A percentile compares a stretch with the other conserved stretches of the same genome.
These are phyloP conservation scores for Rhinichthys klamathensis DNA, from an alignment of 2,113 vertebrate species.

Conservation along the genomic window DNA sequence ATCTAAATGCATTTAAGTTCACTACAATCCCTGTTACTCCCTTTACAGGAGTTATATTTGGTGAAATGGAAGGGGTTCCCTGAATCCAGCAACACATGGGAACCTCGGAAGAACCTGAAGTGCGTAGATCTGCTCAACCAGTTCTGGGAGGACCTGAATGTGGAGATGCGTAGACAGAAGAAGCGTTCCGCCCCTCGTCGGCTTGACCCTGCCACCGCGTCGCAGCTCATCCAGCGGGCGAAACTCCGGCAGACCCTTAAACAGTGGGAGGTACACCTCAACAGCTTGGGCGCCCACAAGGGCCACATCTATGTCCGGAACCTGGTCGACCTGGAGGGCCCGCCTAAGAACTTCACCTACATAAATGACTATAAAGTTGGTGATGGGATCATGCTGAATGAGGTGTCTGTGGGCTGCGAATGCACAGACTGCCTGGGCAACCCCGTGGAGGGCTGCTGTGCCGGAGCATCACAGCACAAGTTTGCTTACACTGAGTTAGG, in stretches of 20 bases:
- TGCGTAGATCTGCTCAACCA: conserved; percentile 75
- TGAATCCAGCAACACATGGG: conserved; percentile 77
- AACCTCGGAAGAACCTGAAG: conserved; percentile 78
- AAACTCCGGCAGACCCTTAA: conserved; percentile 75
- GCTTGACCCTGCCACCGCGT: conserved; percentile 69
- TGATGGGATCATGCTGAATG: conserved; percentile 74
- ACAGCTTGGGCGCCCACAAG: conserved; percentile 73
- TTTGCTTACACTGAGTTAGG: conserved; percentile 82
- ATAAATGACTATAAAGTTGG: conserved; percentile 83
- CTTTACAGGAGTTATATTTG: conserved; percentile 74
- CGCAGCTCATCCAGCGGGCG: conserved; percentile 75
- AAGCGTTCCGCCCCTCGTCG: conserved; percentile 60
- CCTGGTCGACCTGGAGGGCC: conserved; percentile 81
- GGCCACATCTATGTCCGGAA: conserved; percentile 79
- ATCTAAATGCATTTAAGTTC: conserved; percentile 4
- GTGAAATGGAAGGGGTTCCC: conserved; percentile 82
- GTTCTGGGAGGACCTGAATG: conserved; percentile 79
- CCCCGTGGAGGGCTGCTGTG: conserved; percentile 76
- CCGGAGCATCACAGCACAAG: conserved; percentile 73
- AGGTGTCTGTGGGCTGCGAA: conserved; percentile 80
- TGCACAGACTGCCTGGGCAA: conserved; percentile 76
- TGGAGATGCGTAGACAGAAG: conserved; percentile 66
- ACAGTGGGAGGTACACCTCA: conserved; percentile 78
- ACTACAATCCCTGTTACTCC: neutral
- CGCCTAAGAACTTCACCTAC: conserved; percentile 80